Evolutionary conservation across 2,113 vertebrate genomes (phyloP), one percentile per base, ranked within the genome.

Genomic region (Penelope pileata): DNA sequence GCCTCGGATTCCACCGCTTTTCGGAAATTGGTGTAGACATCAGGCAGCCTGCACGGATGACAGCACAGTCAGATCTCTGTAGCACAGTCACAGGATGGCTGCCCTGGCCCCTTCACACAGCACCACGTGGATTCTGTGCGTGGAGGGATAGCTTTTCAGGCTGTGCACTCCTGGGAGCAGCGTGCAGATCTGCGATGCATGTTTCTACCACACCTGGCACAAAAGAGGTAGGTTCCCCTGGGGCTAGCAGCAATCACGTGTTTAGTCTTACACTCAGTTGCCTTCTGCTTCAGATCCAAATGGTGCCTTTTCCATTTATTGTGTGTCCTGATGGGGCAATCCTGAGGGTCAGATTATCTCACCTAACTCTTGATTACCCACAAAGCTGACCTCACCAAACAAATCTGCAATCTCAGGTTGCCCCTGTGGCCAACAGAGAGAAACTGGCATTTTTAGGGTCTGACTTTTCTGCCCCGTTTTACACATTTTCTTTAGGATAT

Each of bases 21-120:
- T 92, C 98, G 96, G 96, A 99, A 99, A 86, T 98, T 97, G 34
- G 98, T 98, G 96, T 97, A 99, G 62, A 98, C 97, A 86, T 99
- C 98, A 2, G 98, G 98, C 86, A 99, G 90, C 92, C 98, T 99
- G 91, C 26, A 36, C 23, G 19, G 68, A 3, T 63, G 5, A 88
- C 1, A 36, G 27, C 2, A 1, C 66, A 24, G 45, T 40, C 60
- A 81, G 15, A 16, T 38, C 79, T n/a, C 42, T 0, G 1, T 6
- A 18, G 38, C 29, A 32, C 1, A 16, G 42, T 45, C 0, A 1
- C 6, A 24, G 58, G 29, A 29, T 1, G 12, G 53, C 56, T 50
- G 7, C 47, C 27, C 23, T 19, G 16, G 21, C 6, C 21, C 45
- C 17, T 34, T 26, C 43, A 9, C 74, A 24, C 50, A 56, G 23